Percentiles rank a stretch among this genome's conserved stretches.
phyloP scores from a whole-genome alignment of 2,888 invertebrate species.

The Heliconius ismenius region DNA sequence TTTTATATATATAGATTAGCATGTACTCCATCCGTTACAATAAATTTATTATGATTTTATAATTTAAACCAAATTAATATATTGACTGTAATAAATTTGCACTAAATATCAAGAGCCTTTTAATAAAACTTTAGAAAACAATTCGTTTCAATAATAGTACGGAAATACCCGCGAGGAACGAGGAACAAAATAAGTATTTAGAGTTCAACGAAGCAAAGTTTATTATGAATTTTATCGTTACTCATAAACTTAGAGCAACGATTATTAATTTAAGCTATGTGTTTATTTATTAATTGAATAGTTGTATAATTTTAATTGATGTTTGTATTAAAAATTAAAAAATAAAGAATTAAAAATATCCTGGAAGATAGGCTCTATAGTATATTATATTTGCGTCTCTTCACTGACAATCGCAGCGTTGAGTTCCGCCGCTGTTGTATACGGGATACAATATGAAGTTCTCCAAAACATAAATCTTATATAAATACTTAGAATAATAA shows the following conservation, averaged over 20 bases:
- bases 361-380: not conserved
- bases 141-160: constrained; percentile 71
- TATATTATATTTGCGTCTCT: too few relatives aligned
- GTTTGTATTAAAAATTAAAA: not conserved
- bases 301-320: not conserved
- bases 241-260: constrained; percentile 22
- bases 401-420: too few relatives aligned
- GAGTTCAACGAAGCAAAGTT: constrained; percentile 63
- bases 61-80: not conserved
- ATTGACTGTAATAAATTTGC: constrained; percentile 41
- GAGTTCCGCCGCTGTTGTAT: too few relatives aligned
- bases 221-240: constrained; percentile 59
- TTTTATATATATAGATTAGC: too few relatives aligned
- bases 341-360: not conserved
- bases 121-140: constrained; percentile 73
- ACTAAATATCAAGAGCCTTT: constrained; percentile 51
- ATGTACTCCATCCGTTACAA: too few relatives aligned
- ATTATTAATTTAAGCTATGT: constrained; percentile 28
- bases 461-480: not conserved
- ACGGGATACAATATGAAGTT: not conserved
- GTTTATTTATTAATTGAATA: constrained; percentile 22
- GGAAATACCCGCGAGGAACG: constrained; percentile 64
- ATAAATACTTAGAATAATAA: not conserved
- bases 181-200: constrained; percentile 71
- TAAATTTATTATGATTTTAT: not conserved